A percentile compares a stretch with the other conserved stretches of the same genome.
Conservation (phyloP, 2,113 vertebrate genomes). For the Bolborhynchus lineola region DNA sequence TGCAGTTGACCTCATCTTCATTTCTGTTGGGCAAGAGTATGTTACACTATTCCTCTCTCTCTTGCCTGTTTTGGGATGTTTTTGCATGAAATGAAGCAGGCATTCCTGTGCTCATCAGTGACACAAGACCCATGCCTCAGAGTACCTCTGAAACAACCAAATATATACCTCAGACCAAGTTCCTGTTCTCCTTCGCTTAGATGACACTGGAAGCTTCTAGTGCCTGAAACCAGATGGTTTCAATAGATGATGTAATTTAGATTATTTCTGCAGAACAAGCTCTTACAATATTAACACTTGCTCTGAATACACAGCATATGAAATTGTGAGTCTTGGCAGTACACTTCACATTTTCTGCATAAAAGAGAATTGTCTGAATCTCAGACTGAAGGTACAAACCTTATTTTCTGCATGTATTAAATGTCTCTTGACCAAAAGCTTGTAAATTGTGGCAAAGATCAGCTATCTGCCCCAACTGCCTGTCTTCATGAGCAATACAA, state of each 20-base stretch:
- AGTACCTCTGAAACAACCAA: not conserved
- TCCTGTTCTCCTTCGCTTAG: not conserved
- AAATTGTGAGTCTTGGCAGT: not conserved
- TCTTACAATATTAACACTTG: not conserved
- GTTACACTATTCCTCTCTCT: not conserved
- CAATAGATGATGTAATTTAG: not conserved
- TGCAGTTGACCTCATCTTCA: constrained; percentile 39
- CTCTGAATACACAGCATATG: not conserved
- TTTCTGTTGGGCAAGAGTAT: not conserved
- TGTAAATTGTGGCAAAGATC: not conserved
- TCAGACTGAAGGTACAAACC: not conserved
- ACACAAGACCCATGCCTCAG: not conserved
- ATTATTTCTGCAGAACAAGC: not conserved
- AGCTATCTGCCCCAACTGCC: not conserved
- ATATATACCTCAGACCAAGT: not conserved
- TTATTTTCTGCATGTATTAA: not conserved
- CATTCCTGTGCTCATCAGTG: not conserved
- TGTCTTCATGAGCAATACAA: not conserved
- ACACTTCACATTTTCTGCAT: not conserved
- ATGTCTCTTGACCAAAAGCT: not conserved
- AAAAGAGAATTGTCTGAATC: not conserved
- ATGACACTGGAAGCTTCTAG: not conserved
- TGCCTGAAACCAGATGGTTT: constrained; percentile 33
- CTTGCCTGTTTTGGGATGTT: not conserved
- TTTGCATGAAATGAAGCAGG: constrained; percentile 1